A percentile compares a stretch with the other conserved stretches of the same genome.
Evolutionary conservation across 2,113 vertebrate species (phyloP).

Genomic region (Leptocoma aspasia): DNA sequence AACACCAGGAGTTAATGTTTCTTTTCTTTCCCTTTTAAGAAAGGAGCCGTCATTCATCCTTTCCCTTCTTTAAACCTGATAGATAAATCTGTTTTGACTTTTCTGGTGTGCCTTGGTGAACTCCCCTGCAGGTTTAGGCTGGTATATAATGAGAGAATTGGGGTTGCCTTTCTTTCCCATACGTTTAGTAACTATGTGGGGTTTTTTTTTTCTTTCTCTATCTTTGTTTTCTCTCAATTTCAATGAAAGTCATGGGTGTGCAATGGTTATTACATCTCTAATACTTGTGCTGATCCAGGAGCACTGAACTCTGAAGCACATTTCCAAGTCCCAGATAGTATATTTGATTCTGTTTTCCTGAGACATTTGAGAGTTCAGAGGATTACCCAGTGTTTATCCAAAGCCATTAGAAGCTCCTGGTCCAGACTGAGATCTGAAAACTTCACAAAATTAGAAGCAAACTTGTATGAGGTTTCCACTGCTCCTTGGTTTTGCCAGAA

Average conservation of each 20-base stretch:
- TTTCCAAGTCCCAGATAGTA: not conserved
- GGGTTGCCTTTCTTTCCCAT: constrained; percentile 8
- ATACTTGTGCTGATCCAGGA: not conserved
- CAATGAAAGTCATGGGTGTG: not conserved
- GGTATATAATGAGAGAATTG: constrained; percentile 1
- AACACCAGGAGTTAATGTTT: constrained; percentile 59
- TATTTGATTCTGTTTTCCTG: not conserved
- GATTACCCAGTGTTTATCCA: constrained; percentile 32
- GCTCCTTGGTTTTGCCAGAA: not conserved
- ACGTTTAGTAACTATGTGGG: not conserved
- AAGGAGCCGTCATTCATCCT: constrained; percentile 34
- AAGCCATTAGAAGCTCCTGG: not conserved
- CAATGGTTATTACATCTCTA: not conserved
- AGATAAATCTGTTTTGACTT: constrained; percentile 20
- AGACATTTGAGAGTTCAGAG: not conserved
- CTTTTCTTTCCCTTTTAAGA: constrained; percentile 33
- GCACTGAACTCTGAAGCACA: not conserved
- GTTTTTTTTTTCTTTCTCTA: not conserved
- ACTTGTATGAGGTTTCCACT: not conserved
- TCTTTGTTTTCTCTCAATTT: not conserved
- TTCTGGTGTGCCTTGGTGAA: not conserved
- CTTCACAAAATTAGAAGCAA: not conserved
- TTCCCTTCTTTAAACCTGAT: not conserved
- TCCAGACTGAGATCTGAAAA: constrained; percentile 22
- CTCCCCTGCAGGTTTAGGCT: constrained; percentile 42